phyloP scores from a whole-genome alignment of 1,140 invertebrate genomes.

The Brachionus paranguensis region DNA sequence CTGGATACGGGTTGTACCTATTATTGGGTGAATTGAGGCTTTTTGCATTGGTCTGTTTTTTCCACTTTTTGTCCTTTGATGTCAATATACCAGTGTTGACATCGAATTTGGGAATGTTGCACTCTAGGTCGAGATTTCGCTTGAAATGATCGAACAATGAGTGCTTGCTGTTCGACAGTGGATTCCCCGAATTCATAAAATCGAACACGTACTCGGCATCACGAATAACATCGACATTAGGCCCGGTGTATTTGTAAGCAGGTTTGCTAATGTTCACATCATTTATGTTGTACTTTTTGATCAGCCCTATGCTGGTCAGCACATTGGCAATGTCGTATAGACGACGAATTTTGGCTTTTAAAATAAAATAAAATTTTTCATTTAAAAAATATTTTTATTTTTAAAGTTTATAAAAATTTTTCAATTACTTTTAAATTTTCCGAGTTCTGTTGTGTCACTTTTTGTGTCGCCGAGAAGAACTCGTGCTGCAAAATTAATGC shows the following conservation, averaged over 20 bases:
- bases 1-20: background rate
- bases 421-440: constrained; percentile 56
- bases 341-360: constrained; percentile 63
- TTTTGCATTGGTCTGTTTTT: background rate
- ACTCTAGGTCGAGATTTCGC: background rate
- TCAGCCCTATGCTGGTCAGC: constrained; percentile 64
- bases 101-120: constrained; percentile 33
- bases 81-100: constrained; percentile 22
- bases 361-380: background rate
- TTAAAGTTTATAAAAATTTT: background rate
- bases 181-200: constrained; percentile 47
- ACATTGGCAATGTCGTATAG: constrained; percentile 72
- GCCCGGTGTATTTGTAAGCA: constrained; percentile 66
- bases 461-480: constrained; percentile 60
- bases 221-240: constrained; percentile 53
- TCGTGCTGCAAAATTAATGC: constrained; percentile 65
- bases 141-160: constrained; percentile 49
- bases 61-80: constrained; percentile 16
- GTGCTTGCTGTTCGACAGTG: constrained; percentile 50
- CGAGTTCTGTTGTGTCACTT: constrained; percentile 49
- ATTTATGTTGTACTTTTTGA: constrained; percentile 61
- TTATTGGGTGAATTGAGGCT: background rate
- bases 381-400: background rate
- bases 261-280: constrained; percentile 62
- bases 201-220: constrained; percentile 43